Evolutionary conservation across 2,113 vertebrate species (phyloP).

Genomic region (Pelvicachromis taeniatus): DNA sequence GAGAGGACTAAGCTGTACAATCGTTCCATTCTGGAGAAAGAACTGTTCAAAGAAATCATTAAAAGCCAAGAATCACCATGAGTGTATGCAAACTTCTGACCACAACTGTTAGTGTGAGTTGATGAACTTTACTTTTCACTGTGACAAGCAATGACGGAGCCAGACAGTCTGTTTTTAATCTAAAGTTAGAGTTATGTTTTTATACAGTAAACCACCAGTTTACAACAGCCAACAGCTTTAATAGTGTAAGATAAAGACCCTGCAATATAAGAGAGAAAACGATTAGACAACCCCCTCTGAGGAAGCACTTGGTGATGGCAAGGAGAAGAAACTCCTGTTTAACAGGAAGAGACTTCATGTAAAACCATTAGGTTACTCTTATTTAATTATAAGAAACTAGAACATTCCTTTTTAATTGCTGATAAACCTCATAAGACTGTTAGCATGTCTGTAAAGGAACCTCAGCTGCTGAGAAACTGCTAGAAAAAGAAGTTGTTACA

Average conservation of each 20-base stretch:
- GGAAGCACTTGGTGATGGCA: neutral
- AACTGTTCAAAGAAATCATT: no score
- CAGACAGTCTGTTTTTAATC: neutral
- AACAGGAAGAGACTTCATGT: neutral
- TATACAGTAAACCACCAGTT: neutral
- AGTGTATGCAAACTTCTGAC: neutral
- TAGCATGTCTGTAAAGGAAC: neutral
- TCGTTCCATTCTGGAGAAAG: no score
- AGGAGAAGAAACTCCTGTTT: neutral
- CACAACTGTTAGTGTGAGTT: neutral
- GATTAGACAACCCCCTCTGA: neutral
- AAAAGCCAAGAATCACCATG: no score
- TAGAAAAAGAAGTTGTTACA: neutral
- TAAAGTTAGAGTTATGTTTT: neutral
- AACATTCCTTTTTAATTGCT: neutral
- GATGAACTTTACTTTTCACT: neutral
- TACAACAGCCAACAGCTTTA: neutral
- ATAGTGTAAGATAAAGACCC: neutral
- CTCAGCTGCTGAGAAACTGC: neutral
- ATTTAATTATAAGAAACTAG: neutral
- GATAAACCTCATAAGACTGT: neutral
- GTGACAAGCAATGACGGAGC: neutral
- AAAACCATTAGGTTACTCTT: neutral
- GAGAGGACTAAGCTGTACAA: no score
- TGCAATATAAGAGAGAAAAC: neutral